These are phyloP conservation scores for Nomada flava DNA, from an alignment of 2,888 invertebrate genomes.

Conservation along the genomic window DNA sequence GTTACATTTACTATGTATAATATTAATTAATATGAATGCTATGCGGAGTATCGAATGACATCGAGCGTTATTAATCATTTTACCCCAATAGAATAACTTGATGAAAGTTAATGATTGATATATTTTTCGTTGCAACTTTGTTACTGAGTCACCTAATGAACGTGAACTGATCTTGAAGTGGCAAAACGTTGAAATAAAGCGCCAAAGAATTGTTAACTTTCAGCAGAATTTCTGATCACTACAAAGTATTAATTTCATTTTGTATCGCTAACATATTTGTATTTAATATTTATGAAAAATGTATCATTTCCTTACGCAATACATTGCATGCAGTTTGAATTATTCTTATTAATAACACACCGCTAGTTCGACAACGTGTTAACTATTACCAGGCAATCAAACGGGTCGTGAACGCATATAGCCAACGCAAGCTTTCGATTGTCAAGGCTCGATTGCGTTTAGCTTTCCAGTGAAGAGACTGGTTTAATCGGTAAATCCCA, in stretches of 20 bases:
- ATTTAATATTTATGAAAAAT: too few species aligned
- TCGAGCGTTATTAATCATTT: too few species aligned
- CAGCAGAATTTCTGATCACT: too few species aligned
- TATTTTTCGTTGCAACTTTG: too few species aligned
- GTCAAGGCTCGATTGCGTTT: constrained; percentile 50
- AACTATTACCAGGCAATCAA: constrained; percentile 31
- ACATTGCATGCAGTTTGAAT: too few species aligned
- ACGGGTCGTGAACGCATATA: constrained; percentile 14
- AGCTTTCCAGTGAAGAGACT: constrained; percentile 45
- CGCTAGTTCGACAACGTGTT: constrained; percentile 39
- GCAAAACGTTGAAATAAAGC: too few species aligned
- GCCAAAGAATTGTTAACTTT: too few species aligned
- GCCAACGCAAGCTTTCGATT: constrained; percentile 30
- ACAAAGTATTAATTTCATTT: too few species aligned
- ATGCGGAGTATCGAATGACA: constrained; percentile 8
- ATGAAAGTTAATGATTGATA: constrained; percentile 7
- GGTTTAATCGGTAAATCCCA: constrained; percentile 54
- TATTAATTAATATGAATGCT: constrained; percentile 33
- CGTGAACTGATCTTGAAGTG: not conserved
- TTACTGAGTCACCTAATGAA: too few species aligned
- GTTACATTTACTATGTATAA: constrained; percentile 11
- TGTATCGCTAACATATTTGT: too few species aligned
- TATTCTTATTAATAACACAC: not conserved
- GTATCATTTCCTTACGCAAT: too few species aligned
- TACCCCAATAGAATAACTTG: not conserved